phyloP scores from a whole-genome alignment of 2,797 vertebrate genomes.

The Xyrichtys novacula region DNA sequence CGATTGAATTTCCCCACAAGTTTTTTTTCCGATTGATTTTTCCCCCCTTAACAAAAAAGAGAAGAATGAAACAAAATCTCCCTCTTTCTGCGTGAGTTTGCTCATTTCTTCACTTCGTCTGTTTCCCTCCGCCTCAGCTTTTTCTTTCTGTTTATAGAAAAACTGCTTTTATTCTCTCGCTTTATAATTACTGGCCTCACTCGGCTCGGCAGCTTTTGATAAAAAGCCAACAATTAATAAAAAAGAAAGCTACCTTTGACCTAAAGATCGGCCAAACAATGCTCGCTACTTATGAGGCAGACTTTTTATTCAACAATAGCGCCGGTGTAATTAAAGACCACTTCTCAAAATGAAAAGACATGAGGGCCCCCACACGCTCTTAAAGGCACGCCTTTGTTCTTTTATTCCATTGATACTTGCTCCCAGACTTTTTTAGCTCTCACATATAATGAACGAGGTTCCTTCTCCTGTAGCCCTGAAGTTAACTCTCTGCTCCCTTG shows the following conservation, averaged over 20 bases:
- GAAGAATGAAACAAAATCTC: constrained; percentile 33
- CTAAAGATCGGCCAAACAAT: constrained; percentile 32
- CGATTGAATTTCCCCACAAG: constrained; percentile 49
- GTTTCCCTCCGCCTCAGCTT: constrained; percentile 1
- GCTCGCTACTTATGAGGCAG: constrained; percentile 6
- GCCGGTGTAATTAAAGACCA: constrained; percentile 40
- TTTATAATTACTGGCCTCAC: constrained; percentile 5
- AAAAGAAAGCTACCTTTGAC: constrained; percentile 44
- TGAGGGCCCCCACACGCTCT: background rate
- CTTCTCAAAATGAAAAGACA: constrained; percentile 29
- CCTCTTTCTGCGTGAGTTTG: background rate
- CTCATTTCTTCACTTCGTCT: constrained; percentile 33
- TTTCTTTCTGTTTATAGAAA: constrained; percentile 21
- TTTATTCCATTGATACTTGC: constrained; percentile 38
- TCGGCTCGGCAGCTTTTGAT: constrained; percentile 13
- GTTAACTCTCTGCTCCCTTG: constrained; percentile 5
- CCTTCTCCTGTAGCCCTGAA: background rate
- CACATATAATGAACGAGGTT: constrained; percentile 26
- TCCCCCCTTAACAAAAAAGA: constrained; percentile 30
- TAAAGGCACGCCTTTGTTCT: constrained; percentile 43
- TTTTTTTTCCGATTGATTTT: constrained; percentile 38
- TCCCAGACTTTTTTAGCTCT: constrained; percentile 17
- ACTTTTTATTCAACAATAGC: constrained; percentile 13
- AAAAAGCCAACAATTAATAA: constrained; percentile 39
- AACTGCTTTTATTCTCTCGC: constrained; percentile 17